Evolutionary conservation across 64 coral and sea anemone genomes (phyloP).

Genomic region (Catalaphyllia jardinei): DNA sequence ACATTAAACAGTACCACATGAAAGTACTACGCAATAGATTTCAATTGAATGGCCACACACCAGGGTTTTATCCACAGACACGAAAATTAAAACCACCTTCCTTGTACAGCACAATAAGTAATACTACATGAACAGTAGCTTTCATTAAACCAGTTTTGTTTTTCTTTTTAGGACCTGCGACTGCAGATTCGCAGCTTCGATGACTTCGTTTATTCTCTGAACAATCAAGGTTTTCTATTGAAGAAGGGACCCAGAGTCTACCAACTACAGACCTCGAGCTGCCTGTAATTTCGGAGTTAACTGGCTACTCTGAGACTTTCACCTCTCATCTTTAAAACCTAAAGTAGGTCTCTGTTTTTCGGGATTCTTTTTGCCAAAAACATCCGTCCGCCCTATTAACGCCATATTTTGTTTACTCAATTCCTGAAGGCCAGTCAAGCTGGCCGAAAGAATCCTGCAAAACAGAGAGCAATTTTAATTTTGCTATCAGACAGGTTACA

Average conservation of each 20-base stretch:
- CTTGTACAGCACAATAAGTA: too few relatives aligned
- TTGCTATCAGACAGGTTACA: too few relatives aligned
- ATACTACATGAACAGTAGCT: too few relatives aligned
- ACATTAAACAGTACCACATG: too few relatives aligned
- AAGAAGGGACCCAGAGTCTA: constrained; percentile 93
- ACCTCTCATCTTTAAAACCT: too few relatives aligned
- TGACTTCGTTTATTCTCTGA: constrained; percentile 93
- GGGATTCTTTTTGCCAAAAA: background rate
- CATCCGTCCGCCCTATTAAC: background rate
- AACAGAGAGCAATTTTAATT: too few relatives aligned
- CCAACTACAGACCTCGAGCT: constrained; percentile 91
- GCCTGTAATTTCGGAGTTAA: constrained; percentile 25
- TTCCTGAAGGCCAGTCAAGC: too few relatives aligned
- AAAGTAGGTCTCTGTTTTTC: background rate
- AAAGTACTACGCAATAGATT: background rate
- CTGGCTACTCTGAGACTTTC: too few relatives aligned
- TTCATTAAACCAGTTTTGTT: background rate
- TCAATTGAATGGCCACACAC: background rate
- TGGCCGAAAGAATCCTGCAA: too few relatives aligned
- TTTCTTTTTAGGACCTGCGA: constrained; percentile 69
- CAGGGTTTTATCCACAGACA: background rate
- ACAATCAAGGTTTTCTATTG: constrained; percentile 92
- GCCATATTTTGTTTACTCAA: too few relatives aligned
- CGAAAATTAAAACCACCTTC: too few relatives aligned
- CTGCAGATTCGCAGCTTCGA: constrained; percentile 86